These are phyloP conservation scores for Bradysia coprophila DNA, from an alignment of 1,140 invertebrate genomes.

Conservation along the genomic window DNA sequence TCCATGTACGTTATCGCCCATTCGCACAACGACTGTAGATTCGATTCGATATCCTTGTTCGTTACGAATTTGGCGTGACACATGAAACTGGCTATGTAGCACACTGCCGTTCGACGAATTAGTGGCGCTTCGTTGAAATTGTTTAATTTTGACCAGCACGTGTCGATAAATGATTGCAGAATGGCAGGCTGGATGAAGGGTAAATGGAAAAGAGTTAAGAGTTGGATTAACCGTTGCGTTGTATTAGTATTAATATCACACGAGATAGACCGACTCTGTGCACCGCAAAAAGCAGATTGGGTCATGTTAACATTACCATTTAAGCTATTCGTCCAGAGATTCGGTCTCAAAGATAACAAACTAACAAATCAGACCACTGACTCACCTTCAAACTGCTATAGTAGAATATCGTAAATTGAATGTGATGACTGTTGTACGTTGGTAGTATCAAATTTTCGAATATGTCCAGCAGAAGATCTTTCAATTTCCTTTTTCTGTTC, in stretches of 20 bases:
- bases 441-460: conserved; percentile 58
- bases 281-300: too few relatives aligned
- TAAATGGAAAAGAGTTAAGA: neutral
- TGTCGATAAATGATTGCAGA: conserved; percentile 44
- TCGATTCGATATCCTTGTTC: conserved; percentile 43
- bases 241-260: neutral
- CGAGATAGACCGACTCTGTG: too few relatives aligned
- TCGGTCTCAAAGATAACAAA: neutral
- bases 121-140: conserved; percentile 41
- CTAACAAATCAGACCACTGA: neutral
- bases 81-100: conserved; percentile 58
- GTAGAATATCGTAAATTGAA: conserved; percentile 66
- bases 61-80: conserved; percentile 46
- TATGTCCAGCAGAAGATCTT: conserved; percentile 27
- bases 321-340: too few relatives aligned
- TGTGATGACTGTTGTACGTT: conserved; percentile 51
- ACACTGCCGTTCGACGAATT: conserved; percentile 45
- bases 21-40: conserved; percentile 38
- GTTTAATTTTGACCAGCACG: conserved; percentile 55
- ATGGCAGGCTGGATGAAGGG: conserved; percentile 23
- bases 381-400: conserved; percentile 43
- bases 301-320: too few relatives aligned
- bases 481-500: too few relatives aligned
- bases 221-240: too few relatives aligned
- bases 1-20: conserved; percentile 64